Conservation (phyloP, 2,888 invertebrate genomes). For the Platycheirus albimanus region DNA sequence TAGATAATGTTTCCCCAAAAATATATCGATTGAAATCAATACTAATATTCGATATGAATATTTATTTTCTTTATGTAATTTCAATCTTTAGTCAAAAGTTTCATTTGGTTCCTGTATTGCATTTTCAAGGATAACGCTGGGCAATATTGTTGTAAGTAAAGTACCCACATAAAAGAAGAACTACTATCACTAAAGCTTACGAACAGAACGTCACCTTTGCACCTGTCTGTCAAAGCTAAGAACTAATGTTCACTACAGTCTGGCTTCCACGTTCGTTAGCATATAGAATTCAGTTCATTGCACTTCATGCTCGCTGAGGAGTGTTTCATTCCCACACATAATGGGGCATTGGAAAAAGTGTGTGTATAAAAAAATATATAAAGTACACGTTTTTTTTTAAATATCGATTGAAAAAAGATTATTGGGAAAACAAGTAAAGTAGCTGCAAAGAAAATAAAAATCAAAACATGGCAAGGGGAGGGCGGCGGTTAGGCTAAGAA, state of each 20-base stretch:
- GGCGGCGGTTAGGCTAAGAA: too few species aligned
- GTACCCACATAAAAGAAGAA: not conserved
- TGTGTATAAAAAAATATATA: not conserved
- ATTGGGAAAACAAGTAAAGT: constrained; percentile 41
- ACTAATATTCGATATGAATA: too few species aligned
- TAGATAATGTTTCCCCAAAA: too few species aligned
- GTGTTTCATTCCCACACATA: constrained; percentile 18
- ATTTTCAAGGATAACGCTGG: too few species aligned
- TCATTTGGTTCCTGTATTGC: too few species aligned
- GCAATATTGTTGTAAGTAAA: too few species aligned
- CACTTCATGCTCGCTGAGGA: constrained; percentile 1
- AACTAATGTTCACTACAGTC: constrained; percentile 12
- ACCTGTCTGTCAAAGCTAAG: constrained; percentile 8
- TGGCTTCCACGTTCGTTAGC: constrained; percentile 23
- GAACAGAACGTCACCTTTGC: constrained; percentile 13
- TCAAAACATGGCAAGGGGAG: constrained; percentile 37
- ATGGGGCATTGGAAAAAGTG: constrained; percentile 22
- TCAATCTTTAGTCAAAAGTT: too few species aligned
- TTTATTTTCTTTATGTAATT: too few species aligned
- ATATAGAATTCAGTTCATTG: constrained; percentile 34
- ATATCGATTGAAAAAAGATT: constrained; percentile 39
- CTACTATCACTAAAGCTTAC: not conserved
- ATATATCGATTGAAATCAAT: too few species aligned
- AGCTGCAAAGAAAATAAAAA: constrained; percentile 6
- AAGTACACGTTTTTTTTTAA: not conserved